Evolutionary conservation across 2,113 vertebrate genomes (phyloP).

Genomic region (Ammodytes marinus): DNA sequence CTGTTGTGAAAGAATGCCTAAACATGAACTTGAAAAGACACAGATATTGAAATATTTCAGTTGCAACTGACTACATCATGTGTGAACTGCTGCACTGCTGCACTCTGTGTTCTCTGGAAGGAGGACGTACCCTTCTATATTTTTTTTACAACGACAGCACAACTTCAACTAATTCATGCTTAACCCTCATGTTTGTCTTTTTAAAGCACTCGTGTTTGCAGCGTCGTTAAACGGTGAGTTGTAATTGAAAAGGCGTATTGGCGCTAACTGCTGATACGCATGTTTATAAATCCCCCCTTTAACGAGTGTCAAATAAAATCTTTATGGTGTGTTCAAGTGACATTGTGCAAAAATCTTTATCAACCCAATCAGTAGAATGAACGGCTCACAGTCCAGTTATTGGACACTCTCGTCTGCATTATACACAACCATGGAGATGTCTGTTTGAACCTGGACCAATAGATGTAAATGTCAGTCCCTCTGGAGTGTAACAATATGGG

Average conservation of each 20-base stretch:
- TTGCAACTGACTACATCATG: background rate
- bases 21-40: background rate
- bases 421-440: background rate
- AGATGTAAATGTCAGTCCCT: background rate
- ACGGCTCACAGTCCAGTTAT: conserved; percentile 22
- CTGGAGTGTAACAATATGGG: background rate
- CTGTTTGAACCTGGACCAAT: conserved; percentile 7
- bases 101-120: background rate
- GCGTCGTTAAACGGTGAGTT: conserved; percentile 41
- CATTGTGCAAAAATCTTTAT: conserved; percentile 42
- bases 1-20: background rate
- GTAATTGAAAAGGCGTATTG: conserved; percentile 69
- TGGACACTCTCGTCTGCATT: conserved; percentile 31
- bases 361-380: conserved; percentile 66
- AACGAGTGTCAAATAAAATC: conserved; percentile 67
- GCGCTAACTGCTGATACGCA: conserved; percentile 32
- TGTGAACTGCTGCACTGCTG: background rate
- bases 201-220: conserved; percentile 19
- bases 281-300: conserved; percentile 61
- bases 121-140: background rate
- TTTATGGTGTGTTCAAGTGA: conserved; percentile 44
- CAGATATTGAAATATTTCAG: too few relatives aligned
- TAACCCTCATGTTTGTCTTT: conserved; percentile 37
- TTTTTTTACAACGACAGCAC: conserved; percentile 26
- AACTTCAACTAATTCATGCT: conserved; percentile 43